Evolutionary conservation across 2,113 vertebrate genomes (phyloP).

Genomic region (Callipepla squamata): DNA sequence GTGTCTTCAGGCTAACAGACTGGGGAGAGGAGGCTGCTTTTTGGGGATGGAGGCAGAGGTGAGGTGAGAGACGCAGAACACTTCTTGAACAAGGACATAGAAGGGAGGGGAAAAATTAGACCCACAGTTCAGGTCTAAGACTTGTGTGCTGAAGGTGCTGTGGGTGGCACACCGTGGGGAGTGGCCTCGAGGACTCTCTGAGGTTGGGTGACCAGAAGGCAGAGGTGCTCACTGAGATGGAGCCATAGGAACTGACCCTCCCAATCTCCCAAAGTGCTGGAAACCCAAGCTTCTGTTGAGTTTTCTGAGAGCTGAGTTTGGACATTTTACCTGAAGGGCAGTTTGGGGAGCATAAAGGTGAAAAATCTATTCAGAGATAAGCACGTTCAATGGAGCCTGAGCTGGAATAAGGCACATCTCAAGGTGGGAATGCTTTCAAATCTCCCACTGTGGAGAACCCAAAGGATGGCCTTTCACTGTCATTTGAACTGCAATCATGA

Average conservation of each 20-base stretch:
- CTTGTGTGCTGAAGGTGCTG: neutral
- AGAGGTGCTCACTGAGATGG: neutral
- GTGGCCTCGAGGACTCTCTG: neutral
- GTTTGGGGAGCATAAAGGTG: neutral
- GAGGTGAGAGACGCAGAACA: neutral
- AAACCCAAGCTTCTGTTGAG: neutral
- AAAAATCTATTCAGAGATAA: neutral
- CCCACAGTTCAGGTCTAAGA: neutral
- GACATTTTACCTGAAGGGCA: neutral
- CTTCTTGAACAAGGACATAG: neutral
- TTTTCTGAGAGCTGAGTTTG: neutral
- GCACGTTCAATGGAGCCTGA: neutral
- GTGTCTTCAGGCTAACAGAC: conserved; percentile 12
- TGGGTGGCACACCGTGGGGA: neutral
- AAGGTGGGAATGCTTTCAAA: neutral
- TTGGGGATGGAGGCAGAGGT: neutral
- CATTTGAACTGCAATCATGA: neutral
- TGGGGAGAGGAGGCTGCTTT: neutral
- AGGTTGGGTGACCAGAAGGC: neutral
- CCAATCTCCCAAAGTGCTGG: neutral
- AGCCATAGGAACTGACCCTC: neutral
- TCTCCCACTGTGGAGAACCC: neutral
- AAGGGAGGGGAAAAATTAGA: neutral
- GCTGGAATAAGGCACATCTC: neutral
- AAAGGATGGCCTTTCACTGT: neutral